These are phyloP conservation scores for Boloria euphrosyne DNA, from an alignment of 2,888 invertebrate genomes.

Conservation along the genomic window DNA sequence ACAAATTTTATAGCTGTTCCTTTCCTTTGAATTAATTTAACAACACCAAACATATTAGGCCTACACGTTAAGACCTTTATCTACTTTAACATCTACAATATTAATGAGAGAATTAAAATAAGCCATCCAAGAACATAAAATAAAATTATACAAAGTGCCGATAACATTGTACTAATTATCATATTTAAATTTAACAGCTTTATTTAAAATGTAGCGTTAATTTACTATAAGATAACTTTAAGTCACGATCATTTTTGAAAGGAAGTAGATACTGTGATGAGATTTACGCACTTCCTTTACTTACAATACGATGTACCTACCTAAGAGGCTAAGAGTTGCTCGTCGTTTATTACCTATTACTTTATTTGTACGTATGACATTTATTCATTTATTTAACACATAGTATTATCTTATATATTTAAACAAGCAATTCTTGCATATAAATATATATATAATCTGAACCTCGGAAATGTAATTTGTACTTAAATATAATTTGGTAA, in stretches of 20 bases:
- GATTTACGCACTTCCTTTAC: constrained; percentile 14
- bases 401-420: too few relatives aligned
- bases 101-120: too few relatives aligned
- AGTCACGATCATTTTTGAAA: background rate
- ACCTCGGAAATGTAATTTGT: too few relatives aligned
- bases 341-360: constrained; percentile 10
- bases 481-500: too few relatives aligned
- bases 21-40: too few relatives aligned
- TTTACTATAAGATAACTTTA: background rate
- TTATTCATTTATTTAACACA: background rate
- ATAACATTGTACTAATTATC: constrained; percentile 18
- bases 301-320: background rate
- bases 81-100: too few relatives aligned
- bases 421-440: too few relatives aligned
- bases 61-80: too few relatives aligned
- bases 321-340: constrained; percentile 4
- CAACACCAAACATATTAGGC: too few relatives aligned
- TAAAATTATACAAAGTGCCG: constrained; percentile 18
- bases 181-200: constrained; percentile 22
- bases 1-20: too few relatives aligned
- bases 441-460: too few relatives aligned
- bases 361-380: constrained; percentile 8
- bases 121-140: constrained; percentile 2
- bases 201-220: constrained; percentile 11
- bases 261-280: constrained; percentile 4